Conservation (phyloP, 1,140 invertebrate genomes). For the Streblospio benedicti region DNA sequence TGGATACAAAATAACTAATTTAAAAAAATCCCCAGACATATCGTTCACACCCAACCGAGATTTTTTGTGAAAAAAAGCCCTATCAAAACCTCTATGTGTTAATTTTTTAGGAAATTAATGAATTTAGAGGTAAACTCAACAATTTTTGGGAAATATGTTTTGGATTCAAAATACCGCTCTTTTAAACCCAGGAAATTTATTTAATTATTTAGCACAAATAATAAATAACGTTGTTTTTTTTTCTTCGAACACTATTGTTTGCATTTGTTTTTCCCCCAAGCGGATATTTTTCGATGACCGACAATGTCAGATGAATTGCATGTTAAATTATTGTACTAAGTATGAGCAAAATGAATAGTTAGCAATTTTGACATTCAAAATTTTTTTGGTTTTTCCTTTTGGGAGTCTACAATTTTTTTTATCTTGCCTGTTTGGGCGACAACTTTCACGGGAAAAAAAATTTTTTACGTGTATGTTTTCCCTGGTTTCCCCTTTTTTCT, state of each 20-base stretch:
- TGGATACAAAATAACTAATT: not conserved
- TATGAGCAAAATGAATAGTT: not conserved
- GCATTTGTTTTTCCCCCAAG: not conserved
- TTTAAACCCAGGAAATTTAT: too few relatives aligned
- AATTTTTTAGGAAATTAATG: too few relatives aligned
- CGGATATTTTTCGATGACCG: not conserved
- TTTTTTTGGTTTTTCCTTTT: too few relatives aligned
- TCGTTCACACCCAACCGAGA: not conserved
- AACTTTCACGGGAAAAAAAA: too few relatives aligned
- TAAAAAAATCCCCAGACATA: not conserved
- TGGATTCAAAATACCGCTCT: too few relatives aligned
- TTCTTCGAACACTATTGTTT: too few relatives aligned
- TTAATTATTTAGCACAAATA: slow-evolving; percentile 49
- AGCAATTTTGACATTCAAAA: not conserved
- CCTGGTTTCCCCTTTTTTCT: too few relatives aligned
- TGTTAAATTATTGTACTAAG: not conserved
- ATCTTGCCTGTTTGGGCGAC: too few relatives aligned
- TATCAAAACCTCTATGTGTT: not conserved
- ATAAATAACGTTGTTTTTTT: not conserved
- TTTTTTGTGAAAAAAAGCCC: not conserved
- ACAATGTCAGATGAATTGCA: not conserved
- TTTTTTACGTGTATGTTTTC: too few relatives aligned
- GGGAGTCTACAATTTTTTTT: too few relatives aligned
- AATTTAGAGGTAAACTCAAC: too few relatives aligned
- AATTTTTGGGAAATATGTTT: too few relatives aligned